A percentile compares a stretch with the other conserved stretches of the same genome.
phyloP scores from a whole-genome alignment of 2,113 vertebrate genomes.

The Sula dactylatra region DNA sequence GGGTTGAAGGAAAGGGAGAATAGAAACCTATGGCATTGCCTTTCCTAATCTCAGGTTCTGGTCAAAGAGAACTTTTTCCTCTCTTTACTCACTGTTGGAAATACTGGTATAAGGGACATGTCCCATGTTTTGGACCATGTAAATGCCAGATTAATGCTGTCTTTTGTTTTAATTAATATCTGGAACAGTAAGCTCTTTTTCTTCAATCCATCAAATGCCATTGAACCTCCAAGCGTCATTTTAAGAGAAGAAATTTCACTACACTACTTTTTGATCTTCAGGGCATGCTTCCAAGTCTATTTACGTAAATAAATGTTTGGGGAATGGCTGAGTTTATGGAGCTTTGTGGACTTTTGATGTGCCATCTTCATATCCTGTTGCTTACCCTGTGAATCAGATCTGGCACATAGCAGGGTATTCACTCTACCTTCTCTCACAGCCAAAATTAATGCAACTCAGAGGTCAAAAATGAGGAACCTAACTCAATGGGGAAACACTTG shows the following conservation, averaged over 20 bases:
- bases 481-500: not conserved
- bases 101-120: not conserved
- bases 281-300: not conserved
- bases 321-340: not conserved
- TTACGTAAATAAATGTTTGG: conserved; percentile 1
- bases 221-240: not conserved
- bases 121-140: not conserved
- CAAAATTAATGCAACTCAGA: not conserved
- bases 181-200: not conserved
- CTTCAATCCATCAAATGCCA: not conserved
- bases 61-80: not conserved
- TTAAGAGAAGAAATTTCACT: not conserved
- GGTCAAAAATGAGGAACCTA: not conserved
- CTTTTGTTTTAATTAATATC: conserved; percentile 37
- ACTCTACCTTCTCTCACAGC: not conserved
- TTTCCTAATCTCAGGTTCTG: not conserved
- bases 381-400: not conserved
- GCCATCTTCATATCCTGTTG: not conserved
- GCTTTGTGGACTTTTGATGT: not conserved
- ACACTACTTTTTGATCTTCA: not conserved
- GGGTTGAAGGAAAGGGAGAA: not conserved
- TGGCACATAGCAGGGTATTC: not conserved
- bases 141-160: conserved; percentile 30
- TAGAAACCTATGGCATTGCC: not conserved
- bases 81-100: not conserved